Conservation (phyloP, 2,113 vertebrate species). For the Climacteris rufus region DNA sequence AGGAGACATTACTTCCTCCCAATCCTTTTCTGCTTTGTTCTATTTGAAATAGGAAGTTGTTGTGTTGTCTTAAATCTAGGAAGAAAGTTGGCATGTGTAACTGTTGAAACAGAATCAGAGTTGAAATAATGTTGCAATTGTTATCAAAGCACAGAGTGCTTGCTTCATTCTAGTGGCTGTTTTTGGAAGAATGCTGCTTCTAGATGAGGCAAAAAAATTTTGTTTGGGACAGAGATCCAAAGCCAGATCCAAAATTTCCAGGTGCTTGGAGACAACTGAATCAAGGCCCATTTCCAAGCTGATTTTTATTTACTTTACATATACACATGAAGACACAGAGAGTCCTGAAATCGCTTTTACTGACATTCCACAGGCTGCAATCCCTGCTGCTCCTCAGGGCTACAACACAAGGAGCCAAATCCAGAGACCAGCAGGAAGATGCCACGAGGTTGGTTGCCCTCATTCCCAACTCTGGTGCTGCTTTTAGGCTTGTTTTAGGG, state of each 20-base stretch:
- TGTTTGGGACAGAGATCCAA: constrained; percentile 38
- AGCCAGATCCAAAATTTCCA: constrained; percentile 53
- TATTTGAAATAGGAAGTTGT: background rate
- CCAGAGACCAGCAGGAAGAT: background rate
- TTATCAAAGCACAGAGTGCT: constrained; percentile 30
- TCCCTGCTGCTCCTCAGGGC: background rate
- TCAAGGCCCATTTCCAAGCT: background rate
- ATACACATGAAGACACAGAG: background rate
- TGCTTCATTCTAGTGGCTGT: background rate
- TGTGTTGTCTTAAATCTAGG: background rate
- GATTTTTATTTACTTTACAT: constrained; percentile 45
- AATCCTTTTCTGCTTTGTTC: background rate
- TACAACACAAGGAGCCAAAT: background rate
- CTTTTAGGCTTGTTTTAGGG: background rate
- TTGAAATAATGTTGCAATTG: constrained; percentile 50
- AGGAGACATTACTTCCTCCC: background rate
- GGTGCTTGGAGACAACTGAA: constrained; percentile 57
- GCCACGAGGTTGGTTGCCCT: background rate
- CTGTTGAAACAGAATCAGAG: background rate
- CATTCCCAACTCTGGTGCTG: fast-evolving
- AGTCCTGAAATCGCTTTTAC: background rate
- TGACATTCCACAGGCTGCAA: background rate
- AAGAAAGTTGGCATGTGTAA: background rate
- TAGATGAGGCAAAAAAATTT: background rate
- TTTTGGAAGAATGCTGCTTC: constrained; percentile 41